phyloP scores from a whole-genome alignment of 2,113 vertebrate genomes.

The Capreolus pygargus region DNA sequence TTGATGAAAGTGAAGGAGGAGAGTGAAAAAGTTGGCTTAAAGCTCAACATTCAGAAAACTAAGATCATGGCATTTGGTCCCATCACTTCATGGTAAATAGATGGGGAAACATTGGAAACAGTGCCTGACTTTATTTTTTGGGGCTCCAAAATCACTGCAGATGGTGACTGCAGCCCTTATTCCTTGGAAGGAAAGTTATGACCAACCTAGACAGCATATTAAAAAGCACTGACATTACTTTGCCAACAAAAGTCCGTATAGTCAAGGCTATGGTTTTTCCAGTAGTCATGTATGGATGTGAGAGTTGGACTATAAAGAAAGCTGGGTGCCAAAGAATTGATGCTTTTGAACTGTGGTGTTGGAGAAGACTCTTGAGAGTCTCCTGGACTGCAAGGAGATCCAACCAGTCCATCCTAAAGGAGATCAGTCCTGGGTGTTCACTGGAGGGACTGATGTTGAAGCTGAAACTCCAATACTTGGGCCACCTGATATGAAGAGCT shows the following conservation, averaged over 20 bases:
- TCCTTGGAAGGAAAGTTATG: neutral
- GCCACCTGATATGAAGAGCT: neutral
- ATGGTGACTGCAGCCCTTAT: neutral
- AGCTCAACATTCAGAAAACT: neutral
- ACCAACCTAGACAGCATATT: neutral
- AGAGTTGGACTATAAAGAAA: neutral
- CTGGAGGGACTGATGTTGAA: neutral
- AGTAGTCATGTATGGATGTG: neutral
- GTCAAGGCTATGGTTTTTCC: neutral
- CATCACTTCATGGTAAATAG: neutral
- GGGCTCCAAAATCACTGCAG: neutral
- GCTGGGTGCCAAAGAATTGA: neutral
- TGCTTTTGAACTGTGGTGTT: neutral
- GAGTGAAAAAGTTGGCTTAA: neutral
- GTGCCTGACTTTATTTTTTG: neutral
- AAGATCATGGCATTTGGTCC: neutral
- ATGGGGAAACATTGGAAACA: neutral
- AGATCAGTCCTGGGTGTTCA: neutral
- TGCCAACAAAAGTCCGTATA: neutral
- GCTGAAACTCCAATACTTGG: neutral
- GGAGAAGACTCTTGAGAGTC: neutral
- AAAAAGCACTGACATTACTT: neutral
- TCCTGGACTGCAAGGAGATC: neutral
- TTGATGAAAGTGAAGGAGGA: neutral
- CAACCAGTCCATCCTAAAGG: neutral